A percentile compares a stretch with the other conserved stretches of the same genome.
Evolutionary conservation across 2,113 vertebrate genomes (phyloP).

Genomic region (Etheostoma cragini): DNA sequence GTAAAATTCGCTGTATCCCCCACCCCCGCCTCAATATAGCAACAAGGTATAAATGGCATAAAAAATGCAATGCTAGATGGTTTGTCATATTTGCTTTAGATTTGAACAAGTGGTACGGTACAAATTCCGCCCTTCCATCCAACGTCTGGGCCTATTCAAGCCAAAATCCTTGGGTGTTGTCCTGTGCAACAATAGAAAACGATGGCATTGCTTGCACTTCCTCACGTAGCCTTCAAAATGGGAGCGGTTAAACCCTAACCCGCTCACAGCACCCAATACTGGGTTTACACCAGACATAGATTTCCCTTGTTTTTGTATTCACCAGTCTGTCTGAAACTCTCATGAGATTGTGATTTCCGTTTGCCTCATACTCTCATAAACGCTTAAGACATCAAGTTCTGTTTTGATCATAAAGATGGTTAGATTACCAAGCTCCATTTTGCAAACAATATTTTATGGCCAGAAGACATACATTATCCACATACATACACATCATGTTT

Average conservation of each 20-base stretch:
- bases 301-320: slow-evolving; percentile 36
- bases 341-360: background rate
- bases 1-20: background rate
- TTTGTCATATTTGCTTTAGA: slow-evolving; percentile 8
- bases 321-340: background rate
- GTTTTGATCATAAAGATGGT: background rate
- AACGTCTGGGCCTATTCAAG: slow-evolving; percentile 38
- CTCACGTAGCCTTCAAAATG: slow-evolving; percentile 66
- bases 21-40: too few relatives aligned
- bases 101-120: background rate
- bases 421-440: background rate
- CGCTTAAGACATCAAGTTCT: background rate
- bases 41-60: background rate
- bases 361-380: background rate
- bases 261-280: slow-evolving; percentile 37
- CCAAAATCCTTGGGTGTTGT: slow-evolving; percentile 49
- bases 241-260: slow-evolving; percentile 39
- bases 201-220: slow-evolving; percentile 57
- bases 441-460: background rate
- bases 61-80: background rate
- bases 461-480: background rate
- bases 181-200: slow-evolving; percentile 38
- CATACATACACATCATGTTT: slow-evolving; percentile 9
- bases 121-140: background rate
- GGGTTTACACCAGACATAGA: slow-evolving; percentile 40